A percentile compares a stretch with the other conserved stretches of the same genome.
These are phyloP conservation scores for Manacus vitellinus DNA, from an alignment of 2,113 vertebrate genomes.

Conservation along the genomic window DNA sequence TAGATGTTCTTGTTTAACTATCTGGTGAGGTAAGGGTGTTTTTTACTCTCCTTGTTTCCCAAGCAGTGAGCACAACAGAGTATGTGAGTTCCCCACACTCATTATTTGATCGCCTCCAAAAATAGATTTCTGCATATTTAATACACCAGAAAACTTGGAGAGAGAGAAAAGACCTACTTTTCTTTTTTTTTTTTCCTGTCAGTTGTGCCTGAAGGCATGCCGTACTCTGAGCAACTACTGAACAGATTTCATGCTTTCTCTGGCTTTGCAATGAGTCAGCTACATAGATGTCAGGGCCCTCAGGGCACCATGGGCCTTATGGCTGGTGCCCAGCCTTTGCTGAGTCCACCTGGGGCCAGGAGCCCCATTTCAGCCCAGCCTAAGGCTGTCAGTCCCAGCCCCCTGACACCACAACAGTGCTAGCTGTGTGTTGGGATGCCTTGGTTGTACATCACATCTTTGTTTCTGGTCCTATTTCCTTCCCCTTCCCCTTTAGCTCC, in stretches of 20 bases:
- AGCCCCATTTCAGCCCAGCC: neutral
- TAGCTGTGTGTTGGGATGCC: neutral
- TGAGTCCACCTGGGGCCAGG: neutral
- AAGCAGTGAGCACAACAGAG: neutral
- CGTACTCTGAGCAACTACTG: neutral
- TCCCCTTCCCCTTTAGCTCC: neutral
- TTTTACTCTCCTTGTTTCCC: neutral
- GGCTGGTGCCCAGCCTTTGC: neutral
- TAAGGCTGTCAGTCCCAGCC: accelerated
- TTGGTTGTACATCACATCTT: accelerated
- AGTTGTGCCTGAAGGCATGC: slow-evolving; percentile 24
- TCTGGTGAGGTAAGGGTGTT: neutral
- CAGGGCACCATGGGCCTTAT: neutral
- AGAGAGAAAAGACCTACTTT: slow-evolving; percentile 13
- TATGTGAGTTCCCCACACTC: neutral
- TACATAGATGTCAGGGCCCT: neutral
- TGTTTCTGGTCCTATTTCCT: neutral
- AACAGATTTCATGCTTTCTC: neutral
- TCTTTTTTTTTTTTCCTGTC: neutral
- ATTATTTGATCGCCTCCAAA: neutral
- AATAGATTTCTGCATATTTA: slow-evolving; percentile 26
- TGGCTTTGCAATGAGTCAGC: neutral
- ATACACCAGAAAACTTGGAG: neutral
- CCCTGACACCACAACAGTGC: too few species aligned
- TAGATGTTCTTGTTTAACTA: neutral